Evolutionary conservation across 2,113 vertebrate species (phyloP), one percentile per base, ranked within the genome.

Genomic region (Raja brachyura): DNA sequence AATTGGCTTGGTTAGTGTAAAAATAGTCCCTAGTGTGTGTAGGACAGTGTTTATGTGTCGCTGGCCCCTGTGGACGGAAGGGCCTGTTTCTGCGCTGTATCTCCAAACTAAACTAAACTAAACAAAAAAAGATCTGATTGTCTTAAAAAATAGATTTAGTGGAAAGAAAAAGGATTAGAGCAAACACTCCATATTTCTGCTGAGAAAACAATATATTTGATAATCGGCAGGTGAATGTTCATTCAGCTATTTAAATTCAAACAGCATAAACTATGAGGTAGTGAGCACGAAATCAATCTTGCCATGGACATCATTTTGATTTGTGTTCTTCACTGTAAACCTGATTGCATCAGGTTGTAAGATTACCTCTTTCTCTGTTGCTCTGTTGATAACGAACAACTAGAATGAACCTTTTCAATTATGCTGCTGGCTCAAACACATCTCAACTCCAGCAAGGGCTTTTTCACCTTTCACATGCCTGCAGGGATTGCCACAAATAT

Each of bases 351-450:
- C 88, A 25, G 31, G 18, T 73, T 73, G 88, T 70, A 73, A 25
- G 88, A 92, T 92, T 39, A 92, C 88, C 33, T 92, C 18, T 66
- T 48, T 73, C 39, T 48, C 31, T 92, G 88, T 92, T 73, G 39
- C 68, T 22, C 66, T 70, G 66, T 48, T 11, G 66, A 33, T 73
- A 73, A 92, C 18, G 4, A 39, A 22, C n/a, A 90, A 90, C 68
- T 33, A 90, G 33, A 48, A 6, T 92, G 20, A 73, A 48, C 33
- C 10, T 25, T 70, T 25, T 25, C 63, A 92, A 48, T 68, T 39
- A 31, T 25, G 16, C 33, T 48, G 31, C 18, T 9, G 33, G 68
- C 7, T 18, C 4, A 39, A 73, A 48, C 13, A 13, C 63, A 20
- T 10, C 0, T 54, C 48, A 48, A 92, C 8, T 11, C 18, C 70